Evolutionary conservation across 2,113 vertebrate genomes (phyloP).

Genomic region (Nothocercus nigrocapillus): DNA sequence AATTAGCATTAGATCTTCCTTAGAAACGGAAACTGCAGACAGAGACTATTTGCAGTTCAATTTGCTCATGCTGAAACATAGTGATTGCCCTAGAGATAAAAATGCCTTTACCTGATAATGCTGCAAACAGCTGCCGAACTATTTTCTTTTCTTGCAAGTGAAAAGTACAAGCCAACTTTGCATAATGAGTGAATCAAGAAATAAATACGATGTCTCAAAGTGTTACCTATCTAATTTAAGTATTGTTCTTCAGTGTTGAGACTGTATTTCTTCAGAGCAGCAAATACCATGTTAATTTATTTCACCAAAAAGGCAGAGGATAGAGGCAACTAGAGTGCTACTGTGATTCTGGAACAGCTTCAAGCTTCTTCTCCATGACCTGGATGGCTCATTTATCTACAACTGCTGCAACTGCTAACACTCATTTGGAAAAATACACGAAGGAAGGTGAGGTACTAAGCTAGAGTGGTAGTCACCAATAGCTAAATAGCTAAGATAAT

Average conservation of each 20-base stretch:
- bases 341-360: neutral
- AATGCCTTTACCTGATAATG: neutral
- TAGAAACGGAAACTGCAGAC: neutral
- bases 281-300: neutral
- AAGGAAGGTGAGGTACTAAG: neutral
- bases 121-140: neutral
- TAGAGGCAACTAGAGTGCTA: neutral
- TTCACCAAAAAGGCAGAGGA: neutral
- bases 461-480: neutral
- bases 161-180: neutral
- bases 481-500: neutral
- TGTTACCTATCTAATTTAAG: neutral
- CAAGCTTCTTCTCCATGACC: neutral
- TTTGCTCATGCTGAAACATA: neutral
- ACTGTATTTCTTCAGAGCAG: neutral
- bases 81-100: neutral
- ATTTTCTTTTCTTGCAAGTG: neutral
- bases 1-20: neutral
- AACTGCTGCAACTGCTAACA: neutral
- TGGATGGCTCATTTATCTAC: neutral
- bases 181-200: neutral
- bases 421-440: fast-evolving
- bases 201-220: neutral
- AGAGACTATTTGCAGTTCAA: neutral
- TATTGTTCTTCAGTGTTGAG: neutral